A percentile compares a stretch with the other conserved stretches of the same genome.
Conservation (phyloP, 1,140 invertebrate genomes). For the Sycobia sp. region DNA sequence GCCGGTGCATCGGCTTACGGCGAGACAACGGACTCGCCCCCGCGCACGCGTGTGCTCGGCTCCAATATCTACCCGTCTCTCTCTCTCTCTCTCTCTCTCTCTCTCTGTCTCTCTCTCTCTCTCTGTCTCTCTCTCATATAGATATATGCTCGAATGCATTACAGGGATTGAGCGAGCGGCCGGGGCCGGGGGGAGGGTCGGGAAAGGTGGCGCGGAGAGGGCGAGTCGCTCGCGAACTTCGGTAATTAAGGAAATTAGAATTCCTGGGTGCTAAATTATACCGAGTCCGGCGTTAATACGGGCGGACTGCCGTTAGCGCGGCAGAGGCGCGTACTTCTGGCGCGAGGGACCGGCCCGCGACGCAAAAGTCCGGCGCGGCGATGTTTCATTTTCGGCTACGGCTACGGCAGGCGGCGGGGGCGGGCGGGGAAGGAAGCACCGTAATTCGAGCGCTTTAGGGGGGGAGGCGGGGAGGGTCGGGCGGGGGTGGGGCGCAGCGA, state of each 20-base stretch:
- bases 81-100: too few relatives aligned
- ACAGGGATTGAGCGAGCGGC: conserved; percentile 8
- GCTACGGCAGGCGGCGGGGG: too few relatives aligned
- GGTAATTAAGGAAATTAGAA: conserved; percentile 36
- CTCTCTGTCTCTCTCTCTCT: background rate
- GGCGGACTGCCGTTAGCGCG: too few relatives aligned
- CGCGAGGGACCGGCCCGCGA: background rate
- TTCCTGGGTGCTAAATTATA: conserved; percentile 27
- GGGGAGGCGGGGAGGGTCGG: too few relatives aligned
- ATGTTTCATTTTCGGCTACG: conserved; percentile 25
- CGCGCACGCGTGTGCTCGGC: too few relatives aligned
- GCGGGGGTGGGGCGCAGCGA: too few relatives aligned
- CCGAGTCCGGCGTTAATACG: too few relatives aligned
- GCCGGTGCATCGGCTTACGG: too few relatives aligned
- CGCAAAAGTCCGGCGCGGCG: background rate
- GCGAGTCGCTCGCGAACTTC: conserved; percentile 25
- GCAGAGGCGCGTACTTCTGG: too few relatives aligned
- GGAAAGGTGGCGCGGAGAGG: background rate
- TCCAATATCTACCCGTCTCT: too few relatives aligned
- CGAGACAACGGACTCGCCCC: conserved; percentile 15
- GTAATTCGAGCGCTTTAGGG: too few relatives aligned
- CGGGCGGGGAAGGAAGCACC: too few relatives aligned
- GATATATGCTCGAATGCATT: conserved; percentile 24
- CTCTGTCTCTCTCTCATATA: background rate
- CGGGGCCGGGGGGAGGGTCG: background rate